phyloP scores from a whole-genome alignment of 2,113 vertebrate genomes.

The Paraplagusia blochii region DNA sequence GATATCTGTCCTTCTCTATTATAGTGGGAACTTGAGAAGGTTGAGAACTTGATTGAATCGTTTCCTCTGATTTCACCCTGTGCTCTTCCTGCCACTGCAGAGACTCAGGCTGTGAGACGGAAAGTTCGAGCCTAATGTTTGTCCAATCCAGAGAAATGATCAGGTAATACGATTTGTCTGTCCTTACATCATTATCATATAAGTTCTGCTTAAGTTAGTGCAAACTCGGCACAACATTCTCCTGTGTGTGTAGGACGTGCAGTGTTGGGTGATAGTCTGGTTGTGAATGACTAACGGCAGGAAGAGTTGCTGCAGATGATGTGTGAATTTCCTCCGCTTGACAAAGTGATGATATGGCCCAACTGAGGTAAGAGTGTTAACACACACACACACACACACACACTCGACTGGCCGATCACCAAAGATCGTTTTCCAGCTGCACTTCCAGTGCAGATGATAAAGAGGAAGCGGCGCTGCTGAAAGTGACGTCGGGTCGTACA shows the following conservation, averaged over 20 bases:
- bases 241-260: conserved; percentile 11
- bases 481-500: conserved; percentile 34
- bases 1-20: too few relatives aligned
- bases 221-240: background rate
- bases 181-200: background rate
- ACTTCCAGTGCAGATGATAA: conserved; percentile 37
- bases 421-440: conserved; percentile 32
- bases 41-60: background rate
- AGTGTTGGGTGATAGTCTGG: conserved; percentile 18
- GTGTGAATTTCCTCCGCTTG: conserved; percentile 23
- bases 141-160: background rate
- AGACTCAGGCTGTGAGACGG: background rate
- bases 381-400: conserved; percentile 8
- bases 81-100: background rate
- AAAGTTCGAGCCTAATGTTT: background rate
- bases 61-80: background rate
- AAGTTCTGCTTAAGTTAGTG: too few relatives aligned
- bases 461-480: conserved; percentile 40
- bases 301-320: conserved; percentile 42
- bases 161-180: background rate
- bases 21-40: too few relatives aligned
- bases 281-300: conserved; percentile 53
- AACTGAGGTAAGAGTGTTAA: conserved; percentile 45
- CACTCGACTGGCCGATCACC: conserved; percentile 36
- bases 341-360: conserved; percentile 38